Percentiles rank a stretch among this genome's conserved stretches.
These are phyloP conservation scores for Incurvaria masculella DNA, from an alignment of 2,888 invertebrate species.

Conservation along the genomic window DNA sequence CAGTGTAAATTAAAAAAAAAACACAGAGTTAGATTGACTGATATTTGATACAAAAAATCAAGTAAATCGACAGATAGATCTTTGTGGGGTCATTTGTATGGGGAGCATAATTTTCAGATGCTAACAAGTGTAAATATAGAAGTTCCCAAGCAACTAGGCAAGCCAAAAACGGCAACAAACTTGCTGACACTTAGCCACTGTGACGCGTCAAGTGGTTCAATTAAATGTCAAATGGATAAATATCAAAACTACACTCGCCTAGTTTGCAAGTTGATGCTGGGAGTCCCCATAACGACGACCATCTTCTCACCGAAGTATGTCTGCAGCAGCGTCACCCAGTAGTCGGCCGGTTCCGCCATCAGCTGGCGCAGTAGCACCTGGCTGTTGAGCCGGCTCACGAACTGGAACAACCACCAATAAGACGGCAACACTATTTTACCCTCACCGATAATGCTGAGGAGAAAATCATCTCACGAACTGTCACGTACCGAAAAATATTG, in stretches of 20 bases:
- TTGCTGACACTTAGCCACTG: not conserved
- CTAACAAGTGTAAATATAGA: no score
- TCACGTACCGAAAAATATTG: no score
- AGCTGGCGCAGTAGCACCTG: slow-evolving; percentile 60
- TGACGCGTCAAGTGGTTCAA: not conserved
- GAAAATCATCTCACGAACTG: no score
- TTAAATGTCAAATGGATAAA: not conserved
- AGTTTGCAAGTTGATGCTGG: slow-evolving; percentile 39
- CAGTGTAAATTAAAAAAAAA: no score
- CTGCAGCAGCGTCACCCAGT: slow-evolving; percentile 69
- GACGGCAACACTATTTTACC: no score
- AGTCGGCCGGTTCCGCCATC: slow-evolving; percentile 57
- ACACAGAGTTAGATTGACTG: no score
- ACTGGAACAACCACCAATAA: slow-evolving; percentile 49
- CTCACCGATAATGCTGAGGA: no score
- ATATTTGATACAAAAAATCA: no score
- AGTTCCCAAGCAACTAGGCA: not conserved
- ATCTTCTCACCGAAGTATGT: slow-evolving; percentile 65
- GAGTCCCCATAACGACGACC: slow-evolving; percentile 60
- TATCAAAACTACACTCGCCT: slow-evolving; percentile 25
- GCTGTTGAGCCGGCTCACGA: slow-evolving; percentile 66
- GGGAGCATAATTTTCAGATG: no score
- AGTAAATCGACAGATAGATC: no score
- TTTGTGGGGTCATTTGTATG: no score
- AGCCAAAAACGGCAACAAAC: slow-evolving; percentile 1